phyloP scores from a whole-genome alignment of 2,797 vertebrate genomes.

The Micromesistius poutassou region DNA sequence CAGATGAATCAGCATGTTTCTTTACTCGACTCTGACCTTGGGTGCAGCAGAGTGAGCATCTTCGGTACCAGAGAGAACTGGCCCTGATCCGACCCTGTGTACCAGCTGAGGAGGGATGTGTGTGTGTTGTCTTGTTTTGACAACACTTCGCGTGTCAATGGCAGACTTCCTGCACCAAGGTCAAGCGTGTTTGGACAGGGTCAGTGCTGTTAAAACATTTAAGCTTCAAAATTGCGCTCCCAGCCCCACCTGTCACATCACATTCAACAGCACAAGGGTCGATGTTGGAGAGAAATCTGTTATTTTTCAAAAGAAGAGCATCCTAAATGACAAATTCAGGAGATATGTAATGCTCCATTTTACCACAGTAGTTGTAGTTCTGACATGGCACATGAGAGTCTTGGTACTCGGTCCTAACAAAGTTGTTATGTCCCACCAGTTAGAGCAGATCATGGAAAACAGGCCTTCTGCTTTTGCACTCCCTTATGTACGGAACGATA shows the following conservation, averaged over 20 bases:
- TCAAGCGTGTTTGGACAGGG: constrained; percentile 1
- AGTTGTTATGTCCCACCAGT: too few species aligned
- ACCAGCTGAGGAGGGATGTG: not conserved
- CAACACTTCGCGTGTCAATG: not conserved
- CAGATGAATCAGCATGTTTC: not conserved
- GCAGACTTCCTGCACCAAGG: not conserved
- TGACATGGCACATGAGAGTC: too few species aligned
- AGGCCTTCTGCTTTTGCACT: too few species aligned
- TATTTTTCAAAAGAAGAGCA: not conserved
- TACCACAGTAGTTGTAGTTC: too few species aligned
- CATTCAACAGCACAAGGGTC: not conserved
- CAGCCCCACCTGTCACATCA: not conserved
- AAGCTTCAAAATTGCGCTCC: not conserved
- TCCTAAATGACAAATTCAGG: not conserved
- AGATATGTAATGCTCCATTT: too few species aligned
- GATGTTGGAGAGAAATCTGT: not conserved
- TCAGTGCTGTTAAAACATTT: not conserved
- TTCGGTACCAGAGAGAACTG: not conserved
- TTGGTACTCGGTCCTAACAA: too few species aligned
- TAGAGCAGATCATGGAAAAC: too few species aligned
- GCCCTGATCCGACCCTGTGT: not conserved
- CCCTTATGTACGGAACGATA: not conserved
- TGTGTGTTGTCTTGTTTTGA: not conserved
- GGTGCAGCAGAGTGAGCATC: not conserved
- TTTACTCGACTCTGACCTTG: not conserved